A percentile compares a stretch with the other conserved stretches of the same genome.
Conservation (phyloP, 92 coral and sea anemone species). For the Palythoa grandis region DNA sequence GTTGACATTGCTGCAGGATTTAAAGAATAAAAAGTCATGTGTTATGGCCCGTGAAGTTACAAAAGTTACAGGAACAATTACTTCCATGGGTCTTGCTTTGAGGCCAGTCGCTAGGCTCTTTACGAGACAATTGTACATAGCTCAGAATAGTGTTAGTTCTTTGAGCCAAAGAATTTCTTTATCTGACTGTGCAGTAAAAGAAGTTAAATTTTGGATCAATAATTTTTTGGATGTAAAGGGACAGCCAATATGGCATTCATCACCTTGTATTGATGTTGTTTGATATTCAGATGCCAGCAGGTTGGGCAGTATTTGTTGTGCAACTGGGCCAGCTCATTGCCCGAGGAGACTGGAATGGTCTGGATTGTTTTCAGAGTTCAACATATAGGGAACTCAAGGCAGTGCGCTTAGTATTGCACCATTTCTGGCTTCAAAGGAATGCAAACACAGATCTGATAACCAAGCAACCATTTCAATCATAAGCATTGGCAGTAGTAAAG, state of each 20-base stretch:
- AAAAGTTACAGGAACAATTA: slow-evolving; percentile 25
- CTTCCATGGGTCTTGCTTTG: slow-evolving; percentile 41
- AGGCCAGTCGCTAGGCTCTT: slow-evolving; percentile 35
- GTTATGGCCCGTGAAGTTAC: slow-evolving; percentile 26
- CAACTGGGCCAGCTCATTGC: slow-evolving; percentile 35
- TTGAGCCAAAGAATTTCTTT: slow-evolving; percentile 8
- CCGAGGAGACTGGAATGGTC: slow-evolving; percentile 33
- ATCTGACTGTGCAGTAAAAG: neutral
- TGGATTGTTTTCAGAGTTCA: slow-evolving; percentile 36
- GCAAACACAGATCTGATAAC: slow-evolving; percentile 60
- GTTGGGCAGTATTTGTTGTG: slow-evolving; percentile 33
- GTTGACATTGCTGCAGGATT: slow-evolving; percentile 1
- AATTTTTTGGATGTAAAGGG: slow-evolving; percentile 10
- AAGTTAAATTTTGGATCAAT: slow-evolving; percentile 24
- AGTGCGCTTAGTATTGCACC: slow-evolving; percentile 48
- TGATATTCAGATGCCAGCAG: slow-evolving; percentile 41
- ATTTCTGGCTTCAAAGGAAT: slow-evolving; percentile 56
- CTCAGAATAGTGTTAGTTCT: slow-evolving; percentile 11
- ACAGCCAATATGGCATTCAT: slow-evolving; percentile 6
- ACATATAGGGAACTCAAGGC: slow-evolving; percentile 55
- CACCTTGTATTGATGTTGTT: neutral
- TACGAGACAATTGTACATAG: too few relatives aligned
- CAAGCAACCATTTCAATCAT: slow-evolving; percentile 52
- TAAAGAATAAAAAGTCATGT: neutral
- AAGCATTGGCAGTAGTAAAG: slow-evolving; percentile 51